Conservation (phyloP, 1,140 invertebrate species). For the Cryptotermes secundus region DNA sequence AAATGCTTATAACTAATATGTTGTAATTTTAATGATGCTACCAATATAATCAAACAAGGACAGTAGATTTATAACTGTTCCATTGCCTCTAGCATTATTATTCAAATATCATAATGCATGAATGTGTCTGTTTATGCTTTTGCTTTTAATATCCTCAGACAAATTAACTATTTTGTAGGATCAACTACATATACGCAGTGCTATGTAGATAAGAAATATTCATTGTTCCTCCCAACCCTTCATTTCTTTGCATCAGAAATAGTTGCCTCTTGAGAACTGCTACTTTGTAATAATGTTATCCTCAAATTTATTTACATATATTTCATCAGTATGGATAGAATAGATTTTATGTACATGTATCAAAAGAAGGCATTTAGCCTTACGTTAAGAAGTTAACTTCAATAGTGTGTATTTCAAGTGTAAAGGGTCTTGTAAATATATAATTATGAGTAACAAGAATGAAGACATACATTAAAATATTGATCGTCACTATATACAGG, state of each 20-base stretch:
- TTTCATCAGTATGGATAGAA: not conserved
- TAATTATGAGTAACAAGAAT: not conserved
- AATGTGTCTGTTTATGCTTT: not conserved
- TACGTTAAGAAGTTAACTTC: not conserved
- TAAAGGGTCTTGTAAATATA: not conserved
- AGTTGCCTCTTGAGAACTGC: not conserved
- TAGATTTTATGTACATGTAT: not conserved
- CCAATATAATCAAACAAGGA: not conserved
- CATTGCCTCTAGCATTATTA: not conserved
- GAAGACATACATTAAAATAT: not conserved
- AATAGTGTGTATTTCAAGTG: not conserved
- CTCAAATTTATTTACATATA: no score
- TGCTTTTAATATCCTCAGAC: not conserved
- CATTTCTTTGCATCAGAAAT: not conserved
- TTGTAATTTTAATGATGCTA: not conserved
- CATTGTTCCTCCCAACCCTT: not conserved
- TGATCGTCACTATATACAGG: not conserved
- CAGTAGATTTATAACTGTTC: not conserved
- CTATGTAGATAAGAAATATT: not conserved
- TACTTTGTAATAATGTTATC: no score
- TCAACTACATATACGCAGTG: not conserved
- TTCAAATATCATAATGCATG: not conserved
- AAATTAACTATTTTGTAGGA: no score
- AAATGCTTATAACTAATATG: not conserved
- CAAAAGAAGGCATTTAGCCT: not conserved